Base-by-base conservation (phyloP, 2,113 vertebrate genomes). In the Puntigrus tetrazona region DNA sequence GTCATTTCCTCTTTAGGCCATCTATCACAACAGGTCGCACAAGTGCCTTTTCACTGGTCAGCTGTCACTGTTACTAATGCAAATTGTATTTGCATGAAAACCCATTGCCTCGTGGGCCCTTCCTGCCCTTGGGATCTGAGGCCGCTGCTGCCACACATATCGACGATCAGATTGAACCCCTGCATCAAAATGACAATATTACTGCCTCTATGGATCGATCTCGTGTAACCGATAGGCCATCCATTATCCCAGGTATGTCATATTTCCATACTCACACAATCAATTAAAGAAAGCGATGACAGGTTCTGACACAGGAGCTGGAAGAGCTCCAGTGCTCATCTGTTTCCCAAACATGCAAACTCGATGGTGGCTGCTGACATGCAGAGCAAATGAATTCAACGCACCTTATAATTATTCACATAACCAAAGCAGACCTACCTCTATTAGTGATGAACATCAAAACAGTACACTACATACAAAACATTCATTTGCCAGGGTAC, bases 51-150 rank as follows among this genome's bases (percentile, higher is more conserved):
- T 87, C 82, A 86, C 76, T 47, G 55, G 75, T 70, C 70, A 57
- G 10, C 36, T 85, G 70, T 73, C 41, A 45, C 72, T 81, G 55
- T 55, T 83, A 78, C 84, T 88, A 79, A 88, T 90, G 88, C 89
- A 89, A 91, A 91, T 87, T 31, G 31, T 25, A 86, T 90, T 86
- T 90, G 88, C 86, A 91, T 91, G 82, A 83, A 87, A 84, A 85
- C 63, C 70, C 50, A 79, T 86, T 83, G 81, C 79, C 82, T 85
- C 65, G 43, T 74, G 67, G 74, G 45, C 41, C 55, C 77, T 81
- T 88, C 82, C 82, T 88, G 83, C 83, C 83, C 43, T 72, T 86
- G 14, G 63, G 83, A 83, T 84, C 75, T 27, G 13, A 73, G 34
- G 63, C 57, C 73, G 20, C 78, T 81, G 79, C 77, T 82, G 85